Base-by-base conservation (phyloP, 2,797 vertebrate species). In the Amblyraja radiata region DNA sequence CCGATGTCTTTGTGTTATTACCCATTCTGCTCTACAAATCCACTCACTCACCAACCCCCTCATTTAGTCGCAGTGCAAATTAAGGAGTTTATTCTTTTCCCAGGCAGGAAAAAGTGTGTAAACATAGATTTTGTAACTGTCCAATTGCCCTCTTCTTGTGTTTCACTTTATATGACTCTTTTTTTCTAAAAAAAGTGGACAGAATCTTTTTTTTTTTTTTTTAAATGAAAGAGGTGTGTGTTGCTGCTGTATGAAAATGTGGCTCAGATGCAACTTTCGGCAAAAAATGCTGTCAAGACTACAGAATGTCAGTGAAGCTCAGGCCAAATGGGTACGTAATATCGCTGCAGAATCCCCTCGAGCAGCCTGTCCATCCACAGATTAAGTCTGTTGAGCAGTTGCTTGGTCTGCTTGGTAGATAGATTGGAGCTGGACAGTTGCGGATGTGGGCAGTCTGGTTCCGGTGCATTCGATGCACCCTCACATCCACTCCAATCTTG, bases 291-390 rank as follows among this genome's bases (percentile, higher is more conserved):
- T 65, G 94, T 91, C 79, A 92, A 93, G 16, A 94, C 77, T 63
- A 71, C 32, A 71, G 78, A 14, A 25, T 78, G 71, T 95, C 95
- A 94, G 96, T 99, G 97, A 90, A 99, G 96, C 0, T 97, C 96
- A 0, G 98, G 98, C 99, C 98, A 99, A 0, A 97, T 96, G 0
- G 98, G 98, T 94, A 99, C 97, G 81, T 99, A 99, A 95, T 98
- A 98, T 93, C 98, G 97, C 74, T 98, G 98, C 94, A 99, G 94
- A 65, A 98, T 99, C 32, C 99, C 98, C 93, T 99, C 99, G 94
- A 99, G 96, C 32, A 99, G 97, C 93, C 97, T 96, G 93, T 99
- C 98, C 98, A 99, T 99, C 99, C 99, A 99, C 77, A 99, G 94
- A 16, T 98, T 98, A 58, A 99, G 95, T 93, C 97, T 98, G 96